Evolutionary conservation across 2,888 invertebrate species (phyloP).

Genomic region (Cylindroiulus punctatus): DNA sequence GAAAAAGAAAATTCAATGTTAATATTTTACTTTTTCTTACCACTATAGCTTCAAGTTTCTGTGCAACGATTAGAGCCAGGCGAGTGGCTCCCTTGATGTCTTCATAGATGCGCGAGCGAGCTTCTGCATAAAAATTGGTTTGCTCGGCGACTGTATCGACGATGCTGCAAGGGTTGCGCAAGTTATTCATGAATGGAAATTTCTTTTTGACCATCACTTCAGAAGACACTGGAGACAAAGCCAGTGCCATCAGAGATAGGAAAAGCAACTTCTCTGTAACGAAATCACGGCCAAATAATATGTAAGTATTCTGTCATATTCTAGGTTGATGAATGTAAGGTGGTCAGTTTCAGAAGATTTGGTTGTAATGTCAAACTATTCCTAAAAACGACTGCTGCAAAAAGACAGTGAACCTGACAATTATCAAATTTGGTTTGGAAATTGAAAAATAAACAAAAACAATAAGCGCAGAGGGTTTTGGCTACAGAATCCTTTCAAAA

Average conservation of each 20-base stretch:
- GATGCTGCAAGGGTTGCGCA: constrained; percentile 29
- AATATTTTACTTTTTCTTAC: not conserved
- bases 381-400: too few relatives aligned
- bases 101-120: not conserved
- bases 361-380: too few relatives aligned
- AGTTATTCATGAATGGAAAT: constrained; percentile 44
- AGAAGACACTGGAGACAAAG: not conserved
- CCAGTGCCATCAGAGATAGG: not conserved
- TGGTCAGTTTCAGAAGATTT: too few relatives aligned
- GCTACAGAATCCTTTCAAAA: too few relatives aligned
- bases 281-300: not conserved
- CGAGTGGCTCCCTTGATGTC: constrained; percentile 8
- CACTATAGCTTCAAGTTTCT: constrained; percentile 44
- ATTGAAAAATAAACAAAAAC: not conserved
- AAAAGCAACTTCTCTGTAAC: not conserved
- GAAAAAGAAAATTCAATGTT: not conserved
- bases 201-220: not conserved
- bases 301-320: not conserved
- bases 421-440: not conserved
- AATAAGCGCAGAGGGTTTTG: too few relatives aligned
- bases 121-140: not conserved
- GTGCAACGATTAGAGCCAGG: not conserved
- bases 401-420: too few relatives aligned
- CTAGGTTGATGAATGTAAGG: not conserved
- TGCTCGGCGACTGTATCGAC: not conserved